Evolutionary conservation across 1,140 invertebrate genomes (phyloP), one percentile per base, ranked within the genome.

Genomic region (Onthophagus taurus): DNA sequence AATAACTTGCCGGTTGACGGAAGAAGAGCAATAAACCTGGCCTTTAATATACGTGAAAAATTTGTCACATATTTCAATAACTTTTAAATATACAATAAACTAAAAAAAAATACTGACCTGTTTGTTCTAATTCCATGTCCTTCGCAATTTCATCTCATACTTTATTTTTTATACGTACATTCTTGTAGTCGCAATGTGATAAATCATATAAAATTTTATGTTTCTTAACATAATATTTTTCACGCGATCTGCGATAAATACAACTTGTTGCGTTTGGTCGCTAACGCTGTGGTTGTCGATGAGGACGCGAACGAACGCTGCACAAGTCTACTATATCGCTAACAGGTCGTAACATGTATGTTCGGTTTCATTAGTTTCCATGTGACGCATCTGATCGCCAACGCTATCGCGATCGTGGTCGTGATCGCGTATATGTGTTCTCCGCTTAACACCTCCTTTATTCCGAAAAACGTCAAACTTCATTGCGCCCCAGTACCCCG

Each of bases 151-250:
- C 44, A 31, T 46, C 35, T 14, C 36, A 46, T 23, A 46, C 26
- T 39, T 46, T 46, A 39, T 46, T 46, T 41, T 46, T 46, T 41
- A 46, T 20, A 19, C 35, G 44, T 31, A 46, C 30, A 41, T 46
- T 46, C 14, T 41, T 46, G 19, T 46, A 46, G 9, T 39, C 35
- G 12, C 29, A 21, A 46, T 46, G 35, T 16, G 13, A 46, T 19
- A 46, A 34, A 46, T 46, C 17, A 41, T 30, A 46, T 29, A 46
- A 41, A 16, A 46, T 30, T 19, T 21, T 46, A 19, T 38, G 29
- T 38, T 41, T 39, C 24, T 46, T 46, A 12, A 41, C 21, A 46
- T 33, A n/a, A 19, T 43, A 33, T 31, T 43, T 29, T 26, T 14
- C 16, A 18, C 12, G 26, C 34, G 24, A 29, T 18, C 21, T 35